These are phyloP conservation scores for Syndactyla subalaris DNA, from an alignment of 2,797 vertebrate species.

Conservation along the genomic window DNA sequence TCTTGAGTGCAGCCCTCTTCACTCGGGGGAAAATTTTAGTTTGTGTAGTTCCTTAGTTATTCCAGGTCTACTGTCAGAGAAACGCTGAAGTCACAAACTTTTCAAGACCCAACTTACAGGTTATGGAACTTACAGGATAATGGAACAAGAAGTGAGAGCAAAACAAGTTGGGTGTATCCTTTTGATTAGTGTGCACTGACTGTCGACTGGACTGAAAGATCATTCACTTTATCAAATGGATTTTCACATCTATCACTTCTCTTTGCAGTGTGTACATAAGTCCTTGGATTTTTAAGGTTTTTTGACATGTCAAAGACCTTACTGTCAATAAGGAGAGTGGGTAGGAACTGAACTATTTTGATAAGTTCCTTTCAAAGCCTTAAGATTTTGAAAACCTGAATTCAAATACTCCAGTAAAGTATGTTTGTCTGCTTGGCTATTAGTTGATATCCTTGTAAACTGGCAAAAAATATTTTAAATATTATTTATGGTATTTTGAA, in stretches of 20 bases:
- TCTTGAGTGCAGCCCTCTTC: neutral
- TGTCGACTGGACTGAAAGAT: neutral
- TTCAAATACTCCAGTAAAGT: neutral
- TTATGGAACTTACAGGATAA: neutral
- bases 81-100: neutral
- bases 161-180: neutral
- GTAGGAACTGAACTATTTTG: neutral
- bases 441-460: neutral
- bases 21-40: neutral
- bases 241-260: neutral
- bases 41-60: neutral
- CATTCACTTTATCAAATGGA: neutral
- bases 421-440: neutral
- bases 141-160: neutral
- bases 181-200: neutral
- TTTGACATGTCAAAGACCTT: neutral
- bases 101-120: neutral
- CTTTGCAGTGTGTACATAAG: neutral
- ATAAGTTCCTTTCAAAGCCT: neutral
- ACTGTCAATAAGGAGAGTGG: neutral
- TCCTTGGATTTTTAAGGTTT: neutral
- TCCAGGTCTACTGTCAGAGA: neutral
- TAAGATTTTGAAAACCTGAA: neutral
- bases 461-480: neutral
- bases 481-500: neutral